Percentiles rank a stretch among this genome's conserved stretches.
These are phyloP conservation scores for Drosophila leonis DNA, from an alignment of 2,888 invertebrate species.

Conservation along the genomic window DNA sequence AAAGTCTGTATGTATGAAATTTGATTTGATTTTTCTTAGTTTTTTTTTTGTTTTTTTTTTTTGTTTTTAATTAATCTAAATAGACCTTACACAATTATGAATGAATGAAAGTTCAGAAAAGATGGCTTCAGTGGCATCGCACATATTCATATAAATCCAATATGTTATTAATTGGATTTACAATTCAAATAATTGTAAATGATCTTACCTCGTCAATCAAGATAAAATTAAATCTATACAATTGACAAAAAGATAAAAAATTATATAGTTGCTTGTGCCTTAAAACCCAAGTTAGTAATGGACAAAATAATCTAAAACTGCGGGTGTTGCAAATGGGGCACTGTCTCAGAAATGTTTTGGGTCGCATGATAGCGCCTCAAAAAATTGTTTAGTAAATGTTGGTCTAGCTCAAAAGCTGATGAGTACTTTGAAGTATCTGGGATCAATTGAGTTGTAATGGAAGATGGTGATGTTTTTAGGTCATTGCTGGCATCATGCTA, in stretches of 20 bases:
- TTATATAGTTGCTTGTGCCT: slow-evolving; percentile 32
- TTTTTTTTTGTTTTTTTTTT: slow-evolving; percentile 31
- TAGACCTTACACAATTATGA: slow-evolving; percentile 65
- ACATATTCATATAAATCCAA: slow-evolving; percentile 43
- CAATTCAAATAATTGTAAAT: slow-evolving; percentile 11
- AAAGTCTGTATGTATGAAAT: slow-evolving; percentile 60
- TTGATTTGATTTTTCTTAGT: slow-evolving; percentile 11
- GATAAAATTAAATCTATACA: slow-evolving; percentile 56
- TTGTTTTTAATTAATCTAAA: slow-evolving; percentile 67
- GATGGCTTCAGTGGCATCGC: slow-evolving; percentile 68
- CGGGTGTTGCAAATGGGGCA: slow-evolving; percentile 52
- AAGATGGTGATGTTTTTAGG: slow-evolving; percentile 58
- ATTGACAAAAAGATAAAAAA: slow-evolving; percentile 48
- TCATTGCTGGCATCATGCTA: slow-evolving; percentile 75
- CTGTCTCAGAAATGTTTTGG: slow-evolving; percentile 58
- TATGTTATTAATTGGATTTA: not conserved
- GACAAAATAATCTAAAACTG: slow-evolving; percentile 51
- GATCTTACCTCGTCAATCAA: slow-evolving; percentile 28
- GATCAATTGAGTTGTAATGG: slow-evolving; percentile 64
- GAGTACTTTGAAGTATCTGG: slow-evolving; percentile 66
- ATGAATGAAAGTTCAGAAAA: slow-evolving; percentile 62
- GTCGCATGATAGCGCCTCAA: slow-evolving; percentile 72
- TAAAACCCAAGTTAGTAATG: slow-evolving; percentile 14
- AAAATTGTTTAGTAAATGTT: slow-evolving; percentile 78
- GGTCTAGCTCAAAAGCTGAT: slow-evolving; percentile 70